A percentile compares a stretch with the other conserved stretches of the same genome.
Conservation (phyloP, 2,888 invertebrate genomes). For the Stenodema calcarata region DNA sequence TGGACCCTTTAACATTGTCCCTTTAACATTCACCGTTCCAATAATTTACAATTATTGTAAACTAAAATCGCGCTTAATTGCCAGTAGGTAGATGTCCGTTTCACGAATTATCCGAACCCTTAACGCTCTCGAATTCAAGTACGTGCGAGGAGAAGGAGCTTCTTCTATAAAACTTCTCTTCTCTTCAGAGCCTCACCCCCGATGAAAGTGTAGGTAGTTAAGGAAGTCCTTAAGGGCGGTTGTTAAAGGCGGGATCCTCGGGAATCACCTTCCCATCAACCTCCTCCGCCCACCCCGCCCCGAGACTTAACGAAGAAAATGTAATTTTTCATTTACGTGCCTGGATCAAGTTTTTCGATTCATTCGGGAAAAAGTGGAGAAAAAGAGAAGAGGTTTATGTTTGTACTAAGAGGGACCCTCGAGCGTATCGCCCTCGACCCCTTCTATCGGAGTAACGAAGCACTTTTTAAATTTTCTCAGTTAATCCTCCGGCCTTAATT, state of each 20-base stretch:
- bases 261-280: conserved; percentile 3
- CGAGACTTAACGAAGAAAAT: conserved; percentile 57
- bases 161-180: not conserved
- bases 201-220: conserved; percentile 5
- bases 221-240: not conserved
- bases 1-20: too few relatives aligned
- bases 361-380: conserved; percentile 18
- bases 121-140: not conserved
- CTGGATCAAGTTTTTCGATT: conserved; percentile 57
- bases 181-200: not conserved
- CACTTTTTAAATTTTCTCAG: conserved; percentile 57
- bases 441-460: conserved; percentile 52
- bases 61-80: too few relatives aligned
- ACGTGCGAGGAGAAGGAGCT: not conserved
- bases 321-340: conserved; percentile 58
- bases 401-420: conserved; percentile 50
- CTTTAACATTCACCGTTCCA: too few relatives aligned
- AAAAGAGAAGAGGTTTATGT: conserved; percentile 49
- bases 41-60: too few relatives aligned
- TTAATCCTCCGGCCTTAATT: conserved; percentile 58
- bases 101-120: not conserved
- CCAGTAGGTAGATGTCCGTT: not conserved
- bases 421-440: conserved; percentile 2
- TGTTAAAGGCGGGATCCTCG: not conserved
- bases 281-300: conserved; percentile 41